A percentile compares a stretch with the other conserved stretches of the same genome.
phyloP scores from a whole-genome alignment of 2,797 vertebrate species.

The Pseudochromis fuscus region DNA sequence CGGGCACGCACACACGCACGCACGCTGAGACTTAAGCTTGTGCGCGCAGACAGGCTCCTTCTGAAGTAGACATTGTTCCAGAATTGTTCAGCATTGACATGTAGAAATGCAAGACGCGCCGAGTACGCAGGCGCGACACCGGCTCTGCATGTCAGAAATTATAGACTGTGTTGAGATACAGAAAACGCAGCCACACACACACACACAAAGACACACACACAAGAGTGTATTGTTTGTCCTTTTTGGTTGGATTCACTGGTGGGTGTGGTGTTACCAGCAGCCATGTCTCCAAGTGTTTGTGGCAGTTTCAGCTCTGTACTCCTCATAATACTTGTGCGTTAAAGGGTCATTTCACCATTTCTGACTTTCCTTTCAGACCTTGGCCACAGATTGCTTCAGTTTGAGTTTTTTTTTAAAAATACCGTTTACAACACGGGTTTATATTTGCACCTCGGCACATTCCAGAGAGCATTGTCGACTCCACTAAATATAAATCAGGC shows the following conservation, averaged over 20 bases:
- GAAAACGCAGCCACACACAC: constrained; percentile 8
- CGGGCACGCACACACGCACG: neutral
- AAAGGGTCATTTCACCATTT: constrained; percentile 17
- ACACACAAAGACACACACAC: neutral
- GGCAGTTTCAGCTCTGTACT: neutral
- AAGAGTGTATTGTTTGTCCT: constrained; percentile 6
- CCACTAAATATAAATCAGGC: no score
- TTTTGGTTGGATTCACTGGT: constrained; percentile 2
- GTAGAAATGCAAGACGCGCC: neutral
- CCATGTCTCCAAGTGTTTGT: neutral
- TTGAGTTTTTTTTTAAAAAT: no score
- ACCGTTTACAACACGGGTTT: no score
- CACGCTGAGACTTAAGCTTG: neutral
- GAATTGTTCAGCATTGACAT: neutral
- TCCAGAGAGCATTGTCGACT: no score
- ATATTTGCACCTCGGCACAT: no score
- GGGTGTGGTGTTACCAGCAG: constrained; percentile 43
- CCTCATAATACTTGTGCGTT: neutral
- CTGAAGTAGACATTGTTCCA: constrained; percentile 23
- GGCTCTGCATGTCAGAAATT: constrained; percentile 1
- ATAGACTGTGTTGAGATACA: constrained; percentile 6
- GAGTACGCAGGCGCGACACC: constrained; percentile 7
- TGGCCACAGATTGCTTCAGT: no score
- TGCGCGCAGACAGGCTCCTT: neutral
- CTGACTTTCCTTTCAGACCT: no score